These are phyloP conservation scores for Petrosia ficiformis DNA, from an alignment of 37 sponge, comb jelly and placozoan species.

Conservation along the genomic window DNA sequence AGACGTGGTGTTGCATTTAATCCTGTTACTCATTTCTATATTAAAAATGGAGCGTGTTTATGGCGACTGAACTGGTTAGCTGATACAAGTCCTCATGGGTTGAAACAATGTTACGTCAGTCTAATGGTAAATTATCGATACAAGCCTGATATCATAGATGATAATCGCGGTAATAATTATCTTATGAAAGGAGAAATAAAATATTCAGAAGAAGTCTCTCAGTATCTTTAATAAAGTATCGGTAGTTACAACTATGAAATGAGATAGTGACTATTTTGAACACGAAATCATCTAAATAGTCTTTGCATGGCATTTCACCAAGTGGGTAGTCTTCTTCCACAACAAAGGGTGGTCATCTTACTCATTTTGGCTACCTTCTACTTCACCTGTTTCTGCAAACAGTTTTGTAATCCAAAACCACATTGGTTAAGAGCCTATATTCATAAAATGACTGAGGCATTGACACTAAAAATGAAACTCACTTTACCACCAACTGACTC, in stretches of 20 bases:
- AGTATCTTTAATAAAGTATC: too few relatives aligned
- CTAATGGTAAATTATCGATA: slow-evolving; percentile 90
- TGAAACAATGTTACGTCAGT: slow-evolving; percentile 64
- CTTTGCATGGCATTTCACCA: too few relatives aligned
- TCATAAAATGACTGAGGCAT: not conserved
- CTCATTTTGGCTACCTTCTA: not conserved
- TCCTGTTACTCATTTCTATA: slow-evolving; percentile 87
- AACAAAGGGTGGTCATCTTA: not conserved
- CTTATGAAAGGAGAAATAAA: too few relatives aligned
- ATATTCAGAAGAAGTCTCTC: too few relatives aligned
- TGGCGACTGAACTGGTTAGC: slow-evolving; percentile 86
- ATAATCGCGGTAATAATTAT: too few relatives aligned
- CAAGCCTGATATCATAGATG: too few relatives aligned
- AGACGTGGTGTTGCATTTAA: slow-evolving; percentile 51
- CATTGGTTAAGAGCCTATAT: not conserved
- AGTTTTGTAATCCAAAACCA: not conserved
- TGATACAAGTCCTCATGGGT: slow-evolving; percentile 54
- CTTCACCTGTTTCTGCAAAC: not conserved
- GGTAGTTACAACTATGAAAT: too few relatives aligned
- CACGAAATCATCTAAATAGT: too few relatives aligned
- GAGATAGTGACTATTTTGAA: too few relatives aligned
- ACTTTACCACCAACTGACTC: not conserved
- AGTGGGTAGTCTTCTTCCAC: not conserved
- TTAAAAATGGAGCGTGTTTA: slow-evolving; percentile 74
- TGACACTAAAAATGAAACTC: not conserved